Conservation (phyloP, 2,888 invertebrate species). For the Rhamphomyia laevipes region DNA sequence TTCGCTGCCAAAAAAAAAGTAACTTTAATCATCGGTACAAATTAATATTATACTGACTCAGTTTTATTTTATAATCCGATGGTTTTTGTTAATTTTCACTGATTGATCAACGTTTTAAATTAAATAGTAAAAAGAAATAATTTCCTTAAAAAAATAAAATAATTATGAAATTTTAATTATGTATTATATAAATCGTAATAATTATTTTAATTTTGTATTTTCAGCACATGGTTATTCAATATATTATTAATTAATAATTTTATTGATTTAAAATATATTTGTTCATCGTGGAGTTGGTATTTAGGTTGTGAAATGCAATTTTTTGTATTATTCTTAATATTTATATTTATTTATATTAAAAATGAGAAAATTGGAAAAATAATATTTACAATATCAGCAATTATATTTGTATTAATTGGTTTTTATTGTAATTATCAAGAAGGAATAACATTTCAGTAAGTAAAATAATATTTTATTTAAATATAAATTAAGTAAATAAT, state of each 20-base stretch:
- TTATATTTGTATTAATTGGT: constrained; percentile 18
- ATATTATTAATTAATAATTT: constrained; percentile 24
- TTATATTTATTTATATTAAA: constrained; percentile 24
- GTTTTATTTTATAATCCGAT: too few relatives aligned
- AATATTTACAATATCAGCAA: constrained; percentile 17
- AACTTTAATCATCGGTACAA: too few relatives aligned
- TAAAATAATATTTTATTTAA: constrained; percentile 4
- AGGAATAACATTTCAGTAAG: constrained; percentile 28
- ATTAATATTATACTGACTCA: too few relatives aligned
- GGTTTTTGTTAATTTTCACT: too few relatives aligned
- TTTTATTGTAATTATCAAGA: constrained; percentile 23
- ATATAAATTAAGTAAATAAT: not conserved
- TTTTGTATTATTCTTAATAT: constrained; percentile 20
- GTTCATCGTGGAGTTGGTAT: constrained; percentile 29
- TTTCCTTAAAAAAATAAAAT: too few relatives aligned
- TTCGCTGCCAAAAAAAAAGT: too few relatives aligned
- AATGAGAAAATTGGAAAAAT: constrained; percentile 20
- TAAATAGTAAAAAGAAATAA: too few relatives aligned
- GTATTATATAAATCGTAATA: too few relatives aligned
- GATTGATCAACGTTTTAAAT: too few relatives aligned
- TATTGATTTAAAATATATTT: constrained; percentile 22
- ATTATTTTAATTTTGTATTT: constrained; percentile 5
- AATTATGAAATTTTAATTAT: too few relatives aligned
- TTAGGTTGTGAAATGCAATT: constrained; percentile 28
- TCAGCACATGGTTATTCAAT: constrained; percentile 27